Percentiles rank a stretch among this genome's conserved stretches.
Evolutionary conservation across 1,140 invertebrate species (phyloP).

Genomic region (Lordiphosa stackelbergi): DNA sequence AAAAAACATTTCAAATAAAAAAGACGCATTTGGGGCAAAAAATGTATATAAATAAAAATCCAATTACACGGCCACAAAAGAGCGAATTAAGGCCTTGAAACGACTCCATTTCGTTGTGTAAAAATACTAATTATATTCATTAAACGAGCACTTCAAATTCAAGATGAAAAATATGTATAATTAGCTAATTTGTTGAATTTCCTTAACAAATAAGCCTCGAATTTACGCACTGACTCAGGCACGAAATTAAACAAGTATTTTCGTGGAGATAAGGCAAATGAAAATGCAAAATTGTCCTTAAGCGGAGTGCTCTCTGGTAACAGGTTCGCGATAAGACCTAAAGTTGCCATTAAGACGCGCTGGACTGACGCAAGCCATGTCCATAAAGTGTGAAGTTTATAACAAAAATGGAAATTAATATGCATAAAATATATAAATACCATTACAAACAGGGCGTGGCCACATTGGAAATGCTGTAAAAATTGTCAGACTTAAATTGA

Average conservation of each 20-base stretch:
- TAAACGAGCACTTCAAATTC: constrained; percentile 32
- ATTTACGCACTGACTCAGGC: constrained; percentile 50
- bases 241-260: constrained; percentile 20
- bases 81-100: not conserved
- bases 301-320: constrained; percentile 32
- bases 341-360: constrained; percentile 42
- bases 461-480: constrained; percentile 26
- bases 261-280: constrained; percentile 22
- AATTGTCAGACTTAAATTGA: constrained; percentile 45
- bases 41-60: no score
- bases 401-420: constrained; percentile 49
- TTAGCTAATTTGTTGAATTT: constrained; percentile 42
- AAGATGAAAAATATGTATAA: constrained; percentile 37
- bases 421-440: constrained; percentile 28
- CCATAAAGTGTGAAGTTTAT: constrained; percentile 59
- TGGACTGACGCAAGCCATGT: constrained; percentile 19
- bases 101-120: constrained; percentile 18
- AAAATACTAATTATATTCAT: constrained; percentile 51
- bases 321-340: constrained; percentile 41
- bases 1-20: constrained; percentile 6
- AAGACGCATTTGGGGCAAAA: no score
- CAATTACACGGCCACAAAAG: no score
- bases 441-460: constrained; percentile 27
- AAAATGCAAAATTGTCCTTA: constrained; percentile 41
- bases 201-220: constrained; percentile 30